phyloP scores from a whole-genome alignment of 2,113 vertebrate species.

The Petaurus breviceps region DNA sequence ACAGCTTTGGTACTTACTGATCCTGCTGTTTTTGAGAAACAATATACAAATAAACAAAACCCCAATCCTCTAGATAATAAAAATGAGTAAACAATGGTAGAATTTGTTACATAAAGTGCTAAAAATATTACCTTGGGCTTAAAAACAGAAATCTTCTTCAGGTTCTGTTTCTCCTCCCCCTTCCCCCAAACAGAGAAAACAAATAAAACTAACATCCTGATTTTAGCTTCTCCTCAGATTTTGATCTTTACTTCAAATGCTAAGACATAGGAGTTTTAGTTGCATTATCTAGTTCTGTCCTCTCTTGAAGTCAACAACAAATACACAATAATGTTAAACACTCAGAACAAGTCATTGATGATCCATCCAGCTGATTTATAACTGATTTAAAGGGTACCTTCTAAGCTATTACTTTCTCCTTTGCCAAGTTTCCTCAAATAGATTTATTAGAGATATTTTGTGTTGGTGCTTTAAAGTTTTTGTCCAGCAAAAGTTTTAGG shows the following conservation, averaged over 20 bases:
- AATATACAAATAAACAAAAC: conserved; percentile 46
- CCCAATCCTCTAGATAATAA: conserved; percentile 37
- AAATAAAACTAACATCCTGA: neutral
- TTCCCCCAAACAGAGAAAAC: neutral
- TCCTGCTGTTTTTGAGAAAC: conserved; percentile 50
- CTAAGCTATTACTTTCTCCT: neutral
- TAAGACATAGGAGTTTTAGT: neutral
- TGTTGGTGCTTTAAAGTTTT: neutral
- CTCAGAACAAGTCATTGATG: neutral
- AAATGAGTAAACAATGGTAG: conserved; percentile 45
- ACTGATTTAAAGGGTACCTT: neutral
- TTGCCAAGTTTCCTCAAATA: neutral
- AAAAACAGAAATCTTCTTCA: neutral
- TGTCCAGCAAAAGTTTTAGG: neutral
- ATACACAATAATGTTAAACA: neutral
- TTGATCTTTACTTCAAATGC: neutral
- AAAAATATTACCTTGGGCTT: neutral
- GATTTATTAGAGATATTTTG: neutral
- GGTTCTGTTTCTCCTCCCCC: neutral
- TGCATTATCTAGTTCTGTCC: neutral
- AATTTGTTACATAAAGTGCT: conserved; percentile 21
- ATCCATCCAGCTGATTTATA: neutral
- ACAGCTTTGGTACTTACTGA: conserved; percentile 54
- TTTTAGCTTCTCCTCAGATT: neutral
- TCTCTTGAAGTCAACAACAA: neutral